Evolutionary conservation across 2,113 vertebrate species (phyloP).

Genomic region (Platanista minor): DNA sequence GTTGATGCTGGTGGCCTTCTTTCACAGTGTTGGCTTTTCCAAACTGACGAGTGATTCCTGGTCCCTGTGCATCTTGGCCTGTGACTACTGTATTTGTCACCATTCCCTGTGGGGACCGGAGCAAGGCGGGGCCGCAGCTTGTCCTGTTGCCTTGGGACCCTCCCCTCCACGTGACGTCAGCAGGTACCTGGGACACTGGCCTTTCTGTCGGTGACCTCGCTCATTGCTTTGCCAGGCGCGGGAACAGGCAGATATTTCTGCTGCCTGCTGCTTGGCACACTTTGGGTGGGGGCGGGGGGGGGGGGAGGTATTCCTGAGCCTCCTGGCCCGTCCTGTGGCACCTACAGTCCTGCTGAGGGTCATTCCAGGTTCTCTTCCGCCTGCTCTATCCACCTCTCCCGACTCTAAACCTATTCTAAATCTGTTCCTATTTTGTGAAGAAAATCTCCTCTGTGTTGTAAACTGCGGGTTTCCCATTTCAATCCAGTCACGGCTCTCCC

Average conservation of each 20-base stretch:
- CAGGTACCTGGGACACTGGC: not conserved
- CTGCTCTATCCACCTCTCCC: not conserved
- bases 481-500: not conserved
- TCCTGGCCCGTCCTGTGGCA: not conserved
- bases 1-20: not conserved
- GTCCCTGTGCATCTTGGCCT: not conserved
- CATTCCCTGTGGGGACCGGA: not conserved
- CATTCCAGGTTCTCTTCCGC: not conserved
- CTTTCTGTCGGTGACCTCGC: not conserved
- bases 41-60: not conserved
- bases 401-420: not conserved
- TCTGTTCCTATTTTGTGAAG: not conserved
- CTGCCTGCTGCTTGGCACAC: not conserved
- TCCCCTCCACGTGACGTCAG: not conserved
- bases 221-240: not conserved
- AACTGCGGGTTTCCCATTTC: not conserved
- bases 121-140: not conserved
- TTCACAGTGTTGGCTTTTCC: not conserved
- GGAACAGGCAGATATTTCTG: not conserved
- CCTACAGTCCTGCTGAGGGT: not conserved
- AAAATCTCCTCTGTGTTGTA: not conserved
- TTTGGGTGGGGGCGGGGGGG: too few species aligned
- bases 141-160: not conserved
- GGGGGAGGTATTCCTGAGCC: not conserved
- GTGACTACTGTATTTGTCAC: not conserved